phyloP scores from a whole-genome alignment of 2,113 vertebrate genomes.

The Rhadina sibilatrix region DNA sequence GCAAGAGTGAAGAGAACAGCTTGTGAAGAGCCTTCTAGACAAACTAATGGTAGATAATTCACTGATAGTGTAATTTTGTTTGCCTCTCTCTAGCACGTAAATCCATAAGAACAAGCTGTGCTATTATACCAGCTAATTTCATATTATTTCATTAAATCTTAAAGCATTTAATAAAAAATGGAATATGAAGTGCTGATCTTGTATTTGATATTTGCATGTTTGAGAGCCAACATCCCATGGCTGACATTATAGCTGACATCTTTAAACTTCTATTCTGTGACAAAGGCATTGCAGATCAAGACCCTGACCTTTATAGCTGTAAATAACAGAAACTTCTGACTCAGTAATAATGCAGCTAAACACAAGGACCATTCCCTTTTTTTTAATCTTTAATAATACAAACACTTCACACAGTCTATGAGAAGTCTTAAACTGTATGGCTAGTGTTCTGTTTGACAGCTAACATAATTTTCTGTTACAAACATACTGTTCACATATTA shows the following conservation, averaged over 20 bases:
- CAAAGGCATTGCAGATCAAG: not conserved
- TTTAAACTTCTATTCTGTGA: not conserved
- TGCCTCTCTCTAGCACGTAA: conserved; percentile 36
- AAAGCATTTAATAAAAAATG: not conserved
- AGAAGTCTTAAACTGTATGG: not conserved
- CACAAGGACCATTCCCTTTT: not conserved
- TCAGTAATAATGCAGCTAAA: not conserved
- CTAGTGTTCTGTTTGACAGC: not conserved
- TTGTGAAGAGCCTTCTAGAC: conserved; percentile 58
- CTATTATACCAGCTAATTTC: conserved; percentile 12
- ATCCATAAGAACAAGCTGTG: conserved; percentile 55
- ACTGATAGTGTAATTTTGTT: conserved; percentile 52
- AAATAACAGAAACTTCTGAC: not conserved
- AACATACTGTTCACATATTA: not conserved
- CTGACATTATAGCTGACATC: not conserved
- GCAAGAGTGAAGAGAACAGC: conserved; percentile 53
- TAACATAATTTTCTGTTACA: not conserved
- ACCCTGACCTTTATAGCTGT: not conserved
- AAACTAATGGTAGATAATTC: conserved; percentile 59
- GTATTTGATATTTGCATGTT: not conserved
- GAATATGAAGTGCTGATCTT: not conserved
- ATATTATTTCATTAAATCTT: not conserved
- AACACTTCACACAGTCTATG: not conserved
- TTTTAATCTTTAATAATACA: not conserved
- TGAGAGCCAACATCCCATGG: not conserved